These are phyloP conservation scores for Octodonta nipae DNA, from an alignment of 2,888 invertebrate species.

Conservation along the genomic window DNA sequence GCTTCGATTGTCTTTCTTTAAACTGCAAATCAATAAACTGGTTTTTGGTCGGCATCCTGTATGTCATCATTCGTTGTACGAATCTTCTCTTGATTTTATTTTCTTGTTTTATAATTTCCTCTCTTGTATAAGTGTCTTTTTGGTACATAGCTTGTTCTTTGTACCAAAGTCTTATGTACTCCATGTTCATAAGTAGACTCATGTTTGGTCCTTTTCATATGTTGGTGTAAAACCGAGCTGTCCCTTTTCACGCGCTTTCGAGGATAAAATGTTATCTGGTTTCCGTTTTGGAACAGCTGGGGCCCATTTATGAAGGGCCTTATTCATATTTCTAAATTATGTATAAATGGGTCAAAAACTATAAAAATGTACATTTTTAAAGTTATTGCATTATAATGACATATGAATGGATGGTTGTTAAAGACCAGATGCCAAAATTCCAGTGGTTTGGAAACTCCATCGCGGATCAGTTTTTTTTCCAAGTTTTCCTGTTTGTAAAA, in stretches of 20 bases:
- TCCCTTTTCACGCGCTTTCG: no score
- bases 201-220: constrained; percentile 41
- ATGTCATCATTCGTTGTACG: constrained; percentile 24
- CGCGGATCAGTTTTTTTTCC: no score
- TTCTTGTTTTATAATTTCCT: constrained; percentile 37
- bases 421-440: no score
- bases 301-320: no score
- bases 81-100: constrained; percentile 31
- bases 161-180: constrained; percentile 47
- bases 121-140: constrained; percentile 42
- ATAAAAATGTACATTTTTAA: no score
- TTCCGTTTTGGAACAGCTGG: constrained; percentile 36
- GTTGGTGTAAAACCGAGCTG: constrained; percentile 35
- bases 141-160: constrained; percentile 42
- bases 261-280: constrained; percentile 43
- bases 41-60: constrained; percentile 16
- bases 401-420: no score
- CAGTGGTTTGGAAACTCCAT: no score
- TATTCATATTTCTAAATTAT: no score
- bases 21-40: constrained; percentile 15
- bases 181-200: constrained; percentile 40
- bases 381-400: no score
- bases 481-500: no score
- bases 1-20: no score
- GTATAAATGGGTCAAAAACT: no score